Base-by-base conservation (phyloP, 2,113 vertebrate genomes). In the Datnioides undecimradiatus region DNA sequence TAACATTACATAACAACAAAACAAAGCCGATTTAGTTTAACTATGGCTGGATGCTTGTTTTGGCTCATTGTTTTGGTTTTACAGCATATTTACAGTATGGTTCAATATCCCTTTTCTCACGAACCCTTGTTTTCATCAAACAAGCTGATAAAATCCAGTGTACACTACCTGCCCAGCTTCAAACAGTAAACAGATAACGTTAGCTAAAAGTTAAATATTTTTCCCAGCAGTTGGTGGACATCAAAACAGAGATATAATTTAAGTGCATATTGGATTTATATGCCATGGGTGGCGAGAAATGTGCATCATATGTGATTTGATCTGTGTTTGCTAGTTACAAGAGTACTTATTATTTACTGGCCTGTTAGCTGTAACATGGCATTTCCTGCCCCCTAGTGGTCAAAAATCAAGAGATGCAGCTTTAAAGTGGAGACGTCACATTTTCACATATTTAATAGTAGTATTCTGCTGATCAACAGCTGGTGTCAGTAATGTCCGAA, bases 91-190 rank as follows among this genome's bases (percentile, higher is more conserved):
- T 69, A 64, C 38, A 1, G n/a, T 46, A 40, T 19, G 21, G 1
- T 63, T 64, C 40, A 54, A 51, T 38, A 38, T 69, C 68, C 7
- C 8, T 19, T 40, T 80, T 57, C 48, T 77, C 57, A 54, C 2
- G 29, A 51, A 54, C 4, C 21, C n/a, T 76, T 80, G 67, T 76
- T 85, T 83, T 83, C 13, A 51, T 11, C 19, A 63, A 63, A 52
- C 72, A 68, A 54, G 23, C 54, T 5, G 69, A 84, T 76, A 71
- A 79, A 76, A 29, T 25, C 5, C 8, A 17, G 23, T 33, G 46
- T n/a, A 7, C 34, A 16, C 10, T 33, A 48, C 62, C 9, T 52
- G 10, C 33, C 6, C 29, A 21, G 60, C 23, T 6, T 40, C 43
- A 41, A 76, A 70, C 64, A 64, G 6, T 34, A 27, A 27, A 63